These are phyloP conservation scores for Pollenia griseotomentosa DNA, from an alignment of 2,888 invertebrate genomes.

Conservation along the genomic window DNA sequence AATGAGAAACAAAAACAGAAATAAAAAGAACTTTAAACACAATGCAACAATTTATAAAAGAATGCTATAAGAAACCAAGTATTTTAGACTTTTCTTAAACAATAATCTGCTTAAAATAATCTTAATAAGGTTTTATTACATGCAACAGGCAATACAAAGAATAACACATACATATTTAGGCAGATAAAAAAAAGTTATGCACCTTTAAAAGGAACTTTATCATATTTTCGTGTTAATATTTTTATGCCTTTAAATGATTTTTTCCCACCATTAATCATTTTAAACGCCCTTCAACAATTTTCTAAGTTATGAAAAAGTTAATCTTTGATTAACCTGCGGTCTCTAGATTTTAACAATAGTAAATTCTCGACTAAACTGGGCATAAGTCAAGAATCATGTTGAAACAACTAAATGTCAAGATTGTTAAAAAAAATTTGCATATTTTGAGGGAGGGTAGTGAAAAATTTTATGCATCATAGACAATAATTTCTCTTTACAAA, in stretches of 20 bases:
- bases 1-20: slow-evolving; percentile 27
- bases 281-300: slow-evolving; percentile 41
- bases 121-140: slow-evolving; percentile 54
- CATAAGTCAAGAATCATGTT: slow-evolving; percentile 41
- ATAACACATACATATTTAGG: not conserved
- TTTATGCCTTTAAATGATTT: not conserved
- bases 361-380: slow-evolving; percentile 39
- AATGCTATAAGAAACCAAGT: slow-evolving; percentile 29
- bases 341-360: slow-evolving; percentile 38
- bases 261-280: slow-evolving; percentile 67
- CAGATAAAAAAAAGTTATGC: not conserved
- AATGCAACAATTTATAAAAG: slow-evolving; percentile 27
- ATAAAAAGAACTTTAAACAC: slow-evolving; percentile 5
- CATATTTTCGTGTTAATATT: slow-evolving; percentile 1
- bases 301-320: slow-evolving; percentile 30
- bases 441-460: slow-evolving; percentile 47
- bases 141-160: slow-evolving; percentile 2
- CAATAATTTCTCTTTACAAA: not conserved
- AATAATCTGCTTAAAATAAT: slow-evolving; percentile 56
- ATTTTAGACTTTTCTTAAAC: slow-evolving; percentile 20
- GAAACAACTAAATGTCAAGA: not conserved
- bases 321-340: slow-evolving; percentile 58
- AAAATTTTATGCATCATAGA: not conserved
- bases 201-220: slow-evolving; percentile 5
- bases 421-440: slow-evolving; percentile 59